These are phyloP conservation scores for Orthosia cruda DNA, from an alignment of 2,888 invertebrate species.

Conservation along the genomic window DNA sequence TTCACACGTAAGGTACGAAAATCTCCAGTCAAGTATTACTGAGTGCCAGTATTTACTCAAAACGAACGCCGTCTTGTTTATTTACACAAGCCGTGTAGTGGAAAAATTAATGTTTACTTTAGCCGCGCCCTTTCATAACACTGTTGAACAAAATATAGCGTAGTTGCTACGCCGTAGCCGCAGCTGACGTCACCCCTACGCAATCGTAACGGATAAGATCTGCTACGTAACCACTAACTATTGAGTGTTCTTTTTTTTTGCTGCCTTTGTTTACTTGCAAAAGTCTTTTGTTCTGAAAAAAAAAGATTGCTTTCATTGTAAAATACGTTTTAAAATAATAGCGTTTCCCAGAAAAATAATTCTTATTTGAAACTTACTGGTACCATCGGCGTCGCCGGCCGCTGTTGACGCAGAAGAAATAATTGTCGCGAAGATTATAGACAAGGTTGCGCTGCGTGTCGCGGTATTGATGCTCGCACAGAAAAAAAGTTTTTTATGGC, in stretches of 20 bases:
- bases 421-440: too few relatives aligned
- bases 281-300: background rate
- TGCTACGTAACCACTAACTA: conserved; percentile 5
- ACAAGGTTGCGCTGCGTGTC: too few relatives aligned
- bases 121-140: conserved; percentile 9
- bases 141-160: conserved; percentile 11
- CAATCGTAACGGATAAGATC: conserved; percentile 8
- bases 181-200: conserved; percentile 34
- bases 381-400: too few relatives aligned
- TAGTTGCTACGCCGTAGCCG: conserved; percentile 30
- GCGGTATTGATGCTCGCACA: too few relatives aligned
- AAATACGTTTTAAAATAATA: too few relatives aligned
- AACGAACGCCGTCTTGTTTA: conserved; percentile 11
- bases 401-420: too few relatives aligned
- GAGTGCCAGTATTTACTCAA: conserved; percentile 10
- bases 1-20: background rate
- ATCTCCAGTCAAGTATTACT: background rate
- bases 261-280: background rate
- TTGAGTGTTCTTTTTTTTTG: background rate
- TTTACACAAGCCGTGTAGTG: conserved; percentile 19
- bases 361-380: too few relatives aligned
- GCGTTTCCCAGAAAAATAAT: too few relatives aligned
- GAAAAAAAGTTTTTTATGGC: too few relatives aligned
- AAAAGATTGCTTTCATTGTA: too few relatives aligned
- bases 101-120: conserved; percentile 21